Evolutionary conservation across 1,140 invertebrate species (phyloP).

Genomic region (Leptinotarsa lineolata): DNA sequence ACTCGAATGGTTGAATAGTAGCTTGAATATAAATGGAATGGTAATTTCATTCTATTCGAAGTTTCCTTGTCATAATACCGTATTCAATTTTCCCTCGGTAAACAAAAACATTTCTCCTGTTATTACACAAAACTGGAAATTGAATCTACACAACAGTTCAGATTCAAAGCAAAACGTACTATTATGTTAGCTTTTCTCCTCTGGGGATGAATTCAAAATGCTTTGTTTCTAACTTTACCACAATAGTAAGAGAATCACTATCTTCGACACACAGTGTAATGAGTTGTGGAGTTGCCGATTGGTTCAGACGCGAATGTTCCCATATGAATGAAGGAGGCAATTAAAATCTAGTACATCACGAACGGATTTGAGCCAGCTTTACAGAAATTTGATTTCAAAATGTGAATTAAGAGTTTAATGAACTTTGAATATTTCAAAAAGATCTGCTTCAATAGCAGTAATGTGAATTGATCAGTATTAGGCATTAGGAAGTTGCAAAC

Average conservation of each 20-base stretch:
- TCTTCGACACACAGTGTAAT: neutral
- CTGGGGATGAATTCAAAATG: neutral
- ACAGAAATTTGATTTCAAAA: neutral
- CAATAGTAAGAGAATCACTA: neutral
- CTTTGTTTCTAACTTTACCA: neutral
- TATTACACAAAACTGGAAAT: neutral
- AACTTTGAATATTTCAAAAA: neutral
- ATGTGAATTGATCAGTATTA: too few species aligned
- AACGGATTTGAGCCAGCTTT: neutral
- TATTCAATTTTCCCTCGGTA: neutral
- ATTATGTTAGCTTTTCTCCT: neutral
- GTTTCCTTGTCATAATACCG: neutral
- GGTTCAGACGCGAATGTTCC: neutral
- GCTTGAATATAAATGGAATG: neutral
- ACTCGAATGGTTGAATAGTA: neutral
- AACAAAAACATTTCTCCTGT: neutral
- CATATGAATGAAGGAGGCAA: too few species aligned
- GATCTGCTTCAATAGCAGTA: neutral
- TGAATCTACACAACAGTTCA: neutral
- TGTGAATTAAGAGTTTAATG: neutral
- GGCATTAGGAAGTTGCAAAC: too few species aligned
- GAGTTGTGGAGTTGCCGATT: neutral
- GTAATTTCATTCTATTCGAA: neutral
- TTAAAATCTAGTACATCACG: too few species aligned
- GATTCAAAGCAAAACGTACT: neutral